phyloP scores from a whole-genome alignment of 64 coral and sea anemone species.

The Dendronephthya gigantea region DNA sequence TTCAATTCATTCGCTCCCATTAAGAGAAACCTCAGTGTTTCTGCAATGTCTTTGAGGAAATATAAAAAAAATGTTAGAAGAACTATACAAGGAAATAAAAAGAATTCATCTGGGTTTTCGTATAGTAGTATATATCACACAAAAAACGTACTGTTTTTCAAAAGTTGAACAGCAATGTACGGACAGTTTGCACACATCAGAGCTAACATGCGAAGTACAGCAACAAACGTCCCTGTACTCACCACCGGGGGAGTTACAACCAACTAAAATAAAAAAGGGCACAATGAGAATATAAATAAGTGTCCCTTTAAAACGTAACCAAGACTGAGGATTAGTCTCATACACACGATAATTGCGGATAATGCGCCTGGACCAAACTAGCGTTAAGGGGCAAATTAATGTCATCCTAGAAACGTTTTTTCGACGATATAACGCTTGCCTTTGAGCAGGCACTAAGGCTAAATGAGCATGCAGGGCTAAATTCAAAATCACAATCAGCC shows the following conservation, averaged over 20 bases:
- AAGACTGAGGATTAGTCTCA: no score
- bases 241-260: constrained; percentile 78
- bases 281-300: background rate
- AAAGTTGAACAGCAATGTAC: constrained; percentile 68
- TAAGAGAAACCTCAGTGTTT: constrained; percentile 83
- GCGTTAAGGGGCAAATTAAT: no score
- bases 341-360: no score
- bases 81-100: no score
- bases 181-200: constrained; percentile 90
- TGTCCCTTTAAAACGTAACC: no score
- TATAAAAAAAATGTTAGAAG: no score
- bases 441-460: no score
- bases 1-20: constrained; percentile 60
- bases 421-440: no score
- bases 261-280: constrained; percentile 38
- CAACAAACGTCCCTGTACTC: constrained; percentile 86
- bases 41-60: constrained; percentile 63
- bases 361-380: no score
- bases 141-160: constrained; percentile 78
- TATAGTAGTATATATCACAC: background rate
- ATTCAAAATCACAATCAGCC: no score
- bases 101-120: background rate
- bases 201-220: constrained; percentile 85
- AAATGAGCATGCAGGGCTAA: no score
- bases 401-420: no score